These are phyloP conservation scores for Theristicus caerulescens DNA, from an alignment of 2,113 vertebrate species.

Conservation along the genomic window DNA sequence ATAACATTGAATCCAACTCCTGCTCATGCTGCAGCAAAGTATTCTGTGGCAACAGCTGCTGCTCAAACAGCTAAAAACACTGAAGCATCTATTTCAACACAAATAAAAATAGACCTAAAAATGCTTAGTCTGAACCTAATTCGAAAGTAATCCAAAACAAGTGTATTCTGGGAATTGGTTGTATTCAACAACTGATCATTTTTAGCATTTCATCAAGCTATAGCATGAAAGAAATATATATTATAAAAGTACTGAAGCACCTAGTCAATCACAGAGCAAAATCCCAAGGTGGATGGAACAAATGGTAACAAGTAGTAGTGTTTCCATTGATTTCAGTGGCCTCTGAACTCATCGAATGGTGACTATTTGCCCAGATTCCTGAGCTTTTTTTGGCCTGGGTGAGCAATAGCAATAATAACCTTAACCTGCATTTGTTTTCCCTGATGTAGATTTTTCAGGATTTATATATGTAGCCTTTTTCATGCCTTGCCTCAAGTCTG, in stretches of 20 bases:
- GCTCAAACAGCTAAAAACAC: slow-evolving; percentile 11
- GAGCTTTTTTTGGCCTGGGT: neutral
- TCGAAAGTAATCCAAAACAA: slow-evolving; percentile 34
- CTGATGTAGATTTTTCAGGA: neutral
- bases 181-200: slow-evolving; percentile 25
- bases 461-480: neutral
- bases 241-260: neutral
- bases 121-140: slow-evolving; percentile 34
- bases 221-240: neutral
- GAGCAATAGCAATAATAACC: neutral
- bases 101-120: slow-evolving; percentile 56
- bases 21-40: neutral
- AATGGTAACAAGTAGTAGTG: neutral
- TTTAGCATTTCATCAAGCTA: slow-evolving; percentile 17
- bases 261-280: neutral
- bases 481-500: neutral
- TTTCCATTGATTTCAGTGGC: neutral
- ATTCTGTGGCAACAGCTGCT: slow-evolving; percentile 40
- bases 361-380: neutral
- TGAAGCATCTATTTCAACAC: slow-evolving; percentile 46
- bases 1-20: neutral
- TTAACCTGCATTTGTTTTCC: neutral
- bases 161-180: slow-evolving; percentile 12
- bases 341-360: neutral
- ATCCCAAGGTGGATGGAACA: neutral